Conservation (phyloP, 2,113 vertebrate genomes). For the Eupsittula cactorum region DNA sequence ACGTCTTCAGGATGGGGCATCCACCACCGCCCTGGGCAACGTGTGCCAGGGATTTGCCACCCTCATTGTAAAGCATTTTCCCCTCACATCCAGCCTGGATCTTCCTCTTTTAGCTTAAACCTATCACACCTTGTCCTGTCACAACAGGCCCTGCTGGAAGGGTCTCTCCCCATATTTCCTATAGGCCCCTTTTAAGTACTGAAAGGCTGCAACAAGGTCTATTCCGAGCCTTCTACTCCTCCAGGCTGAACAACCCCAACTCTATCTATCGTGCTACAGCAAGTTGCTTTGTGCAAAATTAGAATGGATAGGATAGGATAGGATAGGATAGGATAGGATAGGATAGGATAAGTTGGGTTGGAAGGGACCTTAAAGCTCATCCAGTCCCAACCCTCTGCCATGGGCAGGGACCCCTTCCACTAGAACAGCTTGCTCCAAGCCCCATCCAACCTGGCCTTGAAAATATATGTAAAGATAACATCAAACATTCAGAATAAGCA, state of each 20-base stretch:
- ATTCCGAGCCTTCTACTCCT: neutral
- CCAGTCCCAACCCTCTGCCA: neutral
- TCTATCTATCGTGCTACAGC: rapidly evolving
- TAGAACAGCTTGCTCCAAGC: neutral
- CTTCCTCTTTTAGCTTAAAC: neutral
- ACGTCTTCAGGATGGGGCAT: neutral
- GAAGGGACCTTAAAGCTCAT: too few relatives aligned
- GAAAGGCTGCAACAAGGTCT: neutral
- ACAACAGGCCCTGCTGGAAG: neutral
- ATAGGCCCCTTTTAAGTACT: neutral
- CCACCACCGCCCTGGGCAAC: neutral
- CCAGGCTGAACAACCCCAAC: neutral
- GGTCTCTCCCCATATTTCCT: neutral
- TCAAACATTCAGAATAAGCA: neutral
- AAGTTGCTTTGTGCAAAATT: neutral
- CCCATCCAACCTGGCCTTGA: neutral
- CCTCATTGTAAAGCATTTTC: neutral
- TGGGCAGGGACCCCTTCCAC: neutral
- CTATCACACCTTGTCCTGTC: neutral
- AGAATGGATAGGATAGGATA: too few relatives aligned
- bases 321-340: too few relatives aligned
- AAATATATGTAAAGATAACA: rapidly evolving
- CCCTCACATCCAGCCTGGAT: neutral
- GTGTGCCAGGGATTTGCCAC: neutral
- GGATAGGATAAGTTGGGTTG: too few relatives aligned